Conservation (phyloP, 2,797 vertebrate species). For the Brotula barbata region DNA sequence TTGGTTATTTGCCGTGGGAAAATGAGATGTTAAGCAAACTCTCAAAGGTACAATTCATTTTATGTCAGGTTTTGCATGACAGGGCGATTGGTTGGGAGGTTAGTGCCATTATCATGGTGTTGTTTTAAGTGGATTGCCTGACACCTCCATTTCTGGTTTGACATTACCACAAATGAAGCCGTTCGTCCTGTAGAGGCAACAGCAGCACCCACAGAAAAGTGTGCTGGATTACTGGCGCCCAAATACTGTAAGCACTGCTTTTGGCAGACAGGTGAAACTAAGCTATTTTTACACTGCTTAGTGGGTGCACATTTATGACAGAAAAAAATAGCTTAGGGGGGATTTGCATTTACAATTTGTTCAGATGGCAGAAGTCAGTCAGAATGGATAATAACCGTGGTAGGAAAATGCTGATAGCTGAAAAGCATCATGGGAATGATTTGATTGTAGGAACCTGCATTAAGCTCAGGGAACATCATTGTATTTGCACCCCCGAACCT, state of each 20-base stretch:
- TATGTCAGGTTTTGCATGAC: constrained; percentile 44
- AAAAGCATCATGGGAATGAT: constrained; percentile 35
- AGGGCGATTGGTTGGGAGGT: constrained; percentile 41
- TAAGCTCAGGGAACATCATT: constrained; percentile 38
- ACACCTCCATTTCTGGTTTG: constrained; percentile 55
- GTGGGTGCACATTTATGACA: constrained; percentile 58
- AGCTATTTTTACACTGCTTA: constrained; percentile 68
- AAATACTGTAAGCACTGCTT: constrained; percentile 55
- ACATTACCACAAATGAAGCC: constrained; percentile 54
- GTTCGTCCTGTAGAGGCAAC: constrained; percentile 28
- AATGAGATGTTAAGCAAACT: too few species aligned
- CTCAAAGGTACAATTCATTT: constrained; percentile 25
- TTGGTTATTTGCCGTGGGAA: neutral
- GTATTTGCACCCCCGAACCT: constrained; percentile 37
- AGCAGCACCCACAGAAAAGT: constrained; percentile 44
- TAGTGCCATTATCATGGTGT: constrained; percentile 58
- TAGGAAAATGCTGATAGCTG: constrained; percentile 45
- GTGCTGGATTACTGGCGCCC: constrained; percentile 60
- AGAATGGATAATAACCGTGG: constrained; percentile 37
- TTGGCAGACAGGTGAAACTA: constrained; percentile 68
- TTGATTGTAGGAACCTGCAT: constrained; percentile 38
- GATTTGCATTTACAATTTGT: constrained; percentile 65
- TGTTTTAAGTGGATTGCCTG: constrained; percentile 67
- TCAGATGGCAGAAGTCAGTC: constrained; percentile 46
- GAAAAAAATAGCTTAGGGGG: constrained; percentile 46